Conservation (phyloP, 1,140 invertebrate genomes). For the Philaenus spumarius region DNA sequence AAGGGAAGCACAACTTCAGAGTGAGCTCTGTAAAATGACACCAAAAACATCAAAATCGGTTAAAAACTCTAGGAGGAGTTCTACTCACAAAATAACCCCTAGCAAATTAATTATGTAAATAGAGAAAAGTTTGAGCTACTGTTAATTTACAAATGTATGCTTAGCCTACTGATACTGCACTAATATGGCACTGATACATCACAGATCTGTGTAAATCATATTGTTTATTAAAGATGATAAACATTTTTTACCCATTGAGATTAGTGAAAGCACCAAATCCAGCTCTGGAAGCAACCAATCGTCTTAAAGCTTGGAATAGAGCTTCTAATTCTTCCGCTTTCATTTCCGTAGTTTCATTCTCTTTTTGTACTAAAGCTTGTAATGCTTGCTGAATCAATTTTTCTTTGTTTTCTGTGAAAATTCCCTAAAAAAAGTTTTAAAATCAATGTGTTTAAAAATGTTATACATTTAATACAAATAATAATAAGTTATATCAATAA, state of each 20-base stretch:
- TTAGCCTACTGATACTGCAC: no score
- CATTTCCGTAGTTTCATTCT: constrained; percentile 54
- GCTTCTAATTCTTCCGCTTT: constrained; percentile 71
- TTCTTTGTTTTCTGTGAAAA: constrained; percentile 98
- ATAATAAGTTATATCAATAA: constrained; percentile 1
- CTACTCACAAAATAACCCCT: no score
- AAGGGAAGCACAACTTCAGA: no score
- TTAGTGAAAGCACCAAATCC: constrained; percentile 95
- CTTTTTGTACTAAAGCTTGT: constrained; percentile 64
- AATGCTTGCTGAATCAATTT: constrained; percentile 83
- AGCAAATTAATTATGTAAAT: no score
- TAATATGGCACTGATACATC: no score
- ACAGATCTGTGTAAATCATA: no score
- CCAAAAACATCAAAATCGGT: no score
- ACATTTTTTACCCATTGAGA: constrained; percentile 74
- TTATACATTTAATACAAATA: neutral
- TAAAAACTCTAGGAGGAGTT: no score
- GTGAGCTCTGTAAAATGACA: no score
- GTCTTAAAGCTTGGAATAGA: constrained; percentile 88
- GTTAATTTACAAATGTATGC: no score
- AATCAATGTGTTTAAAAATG: no score
- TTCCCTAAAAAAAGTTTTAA: constrained; percentile 57
- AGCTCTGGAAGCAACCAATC: constrained; percentile 93
- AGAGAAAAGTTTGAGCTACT: no score
- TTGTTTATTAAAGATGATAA: constrained; percentile 15